Base-by-base conservation (phyloP, 2,797 vertebrate genomes). In the Helicolenus hilgendorfi region DNA sequence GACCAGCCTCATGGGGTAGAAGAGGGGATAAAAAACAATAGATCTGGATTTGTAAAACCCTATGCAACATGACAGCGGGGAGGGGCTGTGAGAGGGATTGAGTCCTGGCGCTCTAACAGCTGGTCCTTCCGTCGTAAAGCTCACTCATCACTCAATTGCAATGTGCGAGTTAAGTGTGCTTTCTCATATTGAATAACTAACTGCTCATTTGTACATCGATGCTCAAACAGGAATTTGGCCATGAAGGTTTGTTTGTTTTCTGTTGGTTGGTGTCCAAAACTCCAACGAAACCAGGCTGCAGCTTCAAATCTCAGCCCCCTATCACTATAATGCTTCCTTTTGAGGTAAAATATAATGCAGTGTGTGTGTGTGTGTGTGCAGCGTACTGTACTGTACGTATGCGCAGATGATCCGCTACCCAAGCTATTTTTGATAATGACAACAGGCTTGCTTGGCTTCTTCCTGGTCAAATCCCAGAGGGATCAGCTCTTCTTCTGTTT, bases 401-500 rank as follows among this genome's bases (percentile, higher is more conserved):
- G 26, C 62, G 7, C 67, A 74, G 77, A 82, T 86, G 86, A 91
- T 85, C 87, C 41, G 36, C 73, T 77, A 81, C 75, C 35, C 33
- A 68, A 75, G 94, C 93, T 96, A 92, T 95, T 95, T 94, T 90
- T 90, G 73, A 89, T 89, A 69, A 93, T 77, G 86, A 84, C 87
- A 90, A 90, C 92, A 88, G 73, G 92, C 90, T 84, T 15, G 58
- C 41, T 89, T 78, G 69, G 78, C 62, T 84, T 90, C 81, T 90
- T 86, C 63, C 74, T 81, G 87, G 87, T 93, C 84, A 86, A 85
- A 91, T 92, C 90, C 89, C 91, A 86, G 69, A 72, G 83, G 91
- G 83, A 94, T 93, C 90, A 81, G 70, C 84, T 81, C 64, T 77
- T 89, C 82, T 56, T 86, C 81, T 84, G 71, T 86, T 79, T 84